Base-by-base conservation (phyloP, 64 coral and sea anemone genomes). In the Catalaphyllia jardinei region DNA sequence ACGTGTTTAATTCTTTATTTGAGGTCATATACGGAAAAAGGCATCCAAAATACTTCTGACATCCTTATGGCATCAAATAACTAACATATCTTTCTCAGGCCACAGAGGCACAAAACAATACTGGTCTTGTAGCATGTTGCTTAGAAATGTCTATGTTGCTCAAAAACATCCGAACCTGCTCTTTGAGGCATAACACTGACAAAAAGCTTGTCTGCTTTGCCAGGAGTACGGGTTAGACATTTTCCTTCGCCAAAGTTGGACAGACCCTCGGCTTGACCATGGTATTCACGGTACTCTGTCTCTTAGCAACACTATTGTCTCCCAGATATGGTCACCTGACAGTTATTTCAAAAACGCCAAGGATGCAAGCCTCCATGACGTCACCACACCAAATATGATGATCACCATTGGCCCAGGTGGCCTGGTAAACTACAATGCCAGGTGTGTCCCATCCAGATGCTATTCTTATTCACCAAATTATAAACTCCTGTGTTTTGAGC, bases 291-390 rank as follows among this genome's bases (percentile, higher is more conserved):
- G 64, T 31, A 92, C 81, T 12, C 33, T 92, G 29, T 86, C 89
- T 2, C 89, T 92, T 77, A 75, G 67, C 29, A 92, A 72, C 29
- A 51, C 73, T 30, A 31, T 92, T 12, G 14, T 92, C 27, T 73
- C 62, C 18, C n/a, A 92, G 8, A 92, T 92, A 29, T 92, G 89
- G 89, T 72, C 76, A n/a, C 79, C 89, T 16, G 89, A 92, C 50
- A 74, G 80, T 10, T 92, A 92, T 31, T 92, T 92, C 74, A 92
- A 62, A 52, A 92, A 92, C 61, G 89, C 89, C 33, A 92, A 81
- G 72, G 24, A 86, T 35, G 60, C 89, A 75, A 86, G 27, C 30
- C 86, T 79, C 27, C 91, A 92, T 28, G 74, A 92, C 35, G 86
- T 92, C 17, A 92, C 91, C 16, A 49, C 76, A 9, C 67, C 67